A percentile compares a stretch with the other conserved stretches of the same genome.
These are phyloP conservation scores for Ophiothrix spiculata DNA, from an alignment of 35 echinoderm and acorn worm species.

Conservation along the genomic window DNA sequence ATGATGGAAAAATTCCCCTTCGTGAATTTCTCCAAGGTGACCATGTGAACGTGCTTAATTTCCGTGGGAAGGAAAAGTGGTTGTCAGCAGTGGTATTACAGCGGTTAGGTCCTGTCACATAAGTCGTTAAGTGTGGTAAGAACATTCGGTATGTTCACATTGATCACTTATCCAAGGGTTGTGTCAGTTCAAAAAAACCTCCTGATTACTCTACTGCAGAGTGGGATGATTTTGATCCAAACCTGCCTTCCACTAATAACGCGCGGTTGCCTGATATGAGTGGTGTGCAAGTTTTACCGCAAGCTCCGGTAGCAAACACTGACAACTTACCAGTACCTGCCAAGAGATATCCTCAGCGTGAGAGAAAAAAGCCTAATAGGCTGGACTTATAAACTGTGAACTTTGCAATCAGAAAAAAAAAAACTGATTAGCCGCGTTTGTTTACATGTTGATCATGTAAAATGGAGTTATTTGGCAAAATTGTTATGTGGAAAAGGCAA, in stretches of 20 bases:
- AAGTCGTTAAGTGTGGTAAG: background rate
- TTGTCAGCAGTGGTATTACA: background rate
- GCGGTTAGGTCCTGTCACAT: background rate
- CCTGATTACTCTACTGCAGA: background rate
- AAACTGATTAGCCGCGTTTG: background rate
- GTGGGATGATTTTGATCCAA: background rate
- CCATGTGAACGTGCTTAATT: background rate
- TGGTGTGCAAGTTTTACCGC: background rate
- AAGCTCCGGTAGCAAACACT: background rate
- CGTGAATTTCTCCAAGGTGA: background rate
- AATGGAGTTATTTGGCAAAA: background rate
- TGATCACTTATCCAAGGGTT: background rate
- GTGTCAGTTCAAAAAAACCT: background rate
- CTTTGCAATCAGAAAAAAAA: background rate
- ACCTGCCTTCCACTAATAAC: background rate
- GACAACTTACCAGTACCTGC: background rate
- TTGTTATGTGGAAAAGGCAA: background rate
- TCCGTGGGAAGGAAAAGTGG: background rate
- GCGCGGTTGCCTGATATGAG: background rate
- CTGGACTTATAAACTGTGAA: background rate
- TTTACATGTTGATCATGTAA: slow-evolving; percentile 6
- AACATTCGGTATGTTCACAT: background rate
- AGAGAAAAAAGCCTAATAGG: background rate
- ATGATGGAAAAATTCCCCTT: background rate
- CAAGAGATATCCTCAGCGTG: background rate